These are phyloP conservation scores for Empidonax traillii DNA, from an alignment of 2,113 vertebrate genomes.

Conservation along the genomic window DNA sequence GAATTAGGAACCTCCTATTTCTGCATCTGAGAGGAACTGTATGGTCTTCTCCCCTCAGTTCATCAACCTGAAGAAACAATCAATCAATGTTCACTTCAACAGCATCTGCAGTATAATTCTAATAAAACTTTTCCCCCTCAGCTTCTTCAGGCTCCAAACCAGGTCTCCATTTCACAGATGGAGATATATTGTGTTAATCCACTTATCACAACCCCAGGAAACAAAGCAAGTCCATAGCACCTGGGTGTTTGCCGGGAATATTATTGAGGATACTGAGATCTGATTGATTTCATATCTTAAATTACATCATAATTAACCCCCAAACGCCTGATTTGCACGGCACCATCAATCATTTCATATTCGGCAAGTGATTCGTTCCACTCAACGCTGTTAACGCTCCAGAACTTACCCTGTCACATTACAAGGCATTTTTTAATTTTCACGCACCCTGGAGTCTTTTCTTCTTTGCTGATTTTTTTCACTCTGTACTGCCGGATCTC, in stretches of 20 bases:
- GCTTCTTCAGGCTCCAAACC: neutral
- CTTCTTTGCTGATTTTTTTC: constrained; percentile 98
- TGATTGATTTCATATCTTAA: neutral
- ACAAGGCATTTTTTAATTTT: constrained; percentile 99
- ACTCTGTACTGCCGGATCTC: constrained; percentile 97
- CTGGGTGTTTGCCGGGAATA: neutral
- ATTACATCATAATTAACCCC: neutral
- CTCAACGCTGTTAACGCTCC: constrained; percentile 85
- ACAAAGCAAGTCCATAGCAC: neutral
- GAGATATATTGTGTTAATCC: neutral
- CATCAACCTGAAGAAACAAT: neutral
- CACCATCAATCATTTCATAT: constrained; percentile 47
- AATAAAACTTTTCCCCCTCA: neutral
- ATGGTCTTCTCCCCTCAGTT: neutral
- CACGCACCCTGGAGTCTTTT: constrained; percentile 97
- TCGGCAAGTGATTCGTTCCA: constrained; percentile 43
- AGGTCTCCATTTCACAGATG: neutral
- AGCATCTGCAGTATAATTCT: neutral
- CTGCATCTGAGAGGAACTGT: neutral
- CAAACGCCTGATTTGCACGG: constrained; percentile 44
- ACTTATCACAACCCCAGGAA: neutral
- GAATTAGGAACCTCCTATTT: neutral
- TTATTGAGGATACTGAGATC: neutral
- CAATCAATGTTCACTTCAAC: neutral
- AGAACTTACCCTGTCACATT: constrained; percentile 98